These are phyloP conservation scores for Macrophya alboannulata DNA, from an alignment of 2,888 invertebrate genomes.

Conservation along the genomic window DNA sequence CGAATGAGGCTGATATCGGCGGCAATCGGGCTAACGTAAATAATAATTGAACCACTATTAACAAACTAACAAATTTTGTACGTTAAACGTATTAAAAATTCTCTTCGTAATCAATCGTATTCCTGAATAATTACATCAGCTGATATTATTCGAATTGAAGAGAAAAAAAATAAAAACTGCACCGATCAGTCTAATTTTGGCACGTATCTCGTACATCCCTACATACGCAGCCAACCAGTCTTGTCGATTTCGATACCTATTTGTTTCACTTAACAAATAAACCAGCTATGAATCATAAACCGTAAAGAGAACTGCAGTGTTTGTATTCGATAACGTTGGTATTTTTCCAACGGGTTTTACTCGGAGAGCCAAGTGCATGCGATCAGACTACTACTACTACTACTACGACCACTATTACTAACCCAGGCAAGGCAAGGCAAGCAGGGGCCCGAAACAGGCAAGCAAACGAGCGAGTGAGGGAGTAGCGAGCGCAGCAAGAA, in stretches of 20 bases:
- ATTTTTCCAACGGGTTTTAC: slow-evolving; percentile 28
- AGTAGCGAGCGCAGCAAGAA: background rate
- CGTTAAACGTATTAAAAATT: too few relatives aligned
- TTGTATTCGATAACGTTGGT: slow-evolving; percentile 35
- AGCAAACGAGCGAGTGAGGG: background rate
- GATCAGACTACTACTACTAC: too few relatives aligned
- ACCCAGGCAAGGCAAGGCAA: background rate
- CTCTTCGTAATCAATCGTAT: background rate
- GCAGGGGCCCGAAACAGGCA: background rate
- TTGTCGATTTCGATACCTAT: background rate
- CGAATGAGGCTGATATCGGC: background rate
- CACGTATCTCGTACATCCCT: background rate
- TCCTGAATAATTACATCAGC: background rate
- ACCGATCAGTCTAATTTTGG: background rate
- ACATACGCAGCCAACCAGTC: background rate
- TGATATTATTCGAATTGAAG: background rate
- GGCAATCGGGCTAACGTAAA: background rate
- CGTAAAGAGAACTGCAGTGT: background rate
- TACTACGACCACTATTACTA: too few relatives aligned
- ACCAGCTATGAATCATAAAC: slow-evolving; percentile 19
- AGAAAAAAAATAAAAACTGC: background rate
- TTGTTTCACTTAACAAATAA: background rate
- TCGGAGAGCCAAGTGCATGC: background rate
- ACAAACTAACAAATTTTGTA: slow-evolving; percentile 4
- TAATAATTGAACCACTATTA: slow-evolving; percentile 8